A percentile compares a stretch with the other conserved stretches of the same genome.
phyloP scores from a whole-genome alignment of 2,888 invertebrate genomes.

The Leptinotarsa rubiginosa region DNA sequence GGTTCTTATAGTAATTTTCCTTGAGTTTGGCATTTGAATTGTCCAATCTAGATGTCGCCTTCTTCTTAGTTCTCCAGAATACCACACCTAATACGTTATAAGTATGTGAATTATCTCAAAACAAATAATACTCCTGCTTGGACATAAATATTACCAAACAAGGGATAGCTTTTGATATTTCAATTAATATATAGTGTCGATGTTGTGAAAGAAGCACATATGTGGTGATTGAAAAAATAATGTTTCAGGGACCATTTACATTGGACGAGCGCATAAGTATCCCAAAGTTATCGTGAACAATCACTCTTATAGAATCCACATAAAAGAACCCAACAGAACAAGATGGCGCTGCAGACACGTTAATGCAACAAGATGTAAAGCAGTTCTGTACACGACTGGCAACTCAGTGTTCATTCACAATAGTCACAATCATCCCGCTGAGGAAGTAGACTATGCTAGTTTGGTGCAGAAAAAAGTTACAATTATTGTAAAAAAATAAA shows the following conservation, averaged over 20 bases:
- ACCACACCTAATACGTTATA: too few relatives aligned
- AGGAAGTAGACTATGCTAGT: slow-evolving; percentile 26
- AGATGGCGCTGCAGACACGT: slow-evolving; percentile 52
- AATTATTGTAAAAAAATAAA: slow-evolving; percentile 27
- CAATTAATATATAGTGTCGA: too few relatives aligned
- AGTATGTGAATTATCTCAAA: too few relatives aligned
- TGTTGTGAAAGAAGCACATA: background rate
- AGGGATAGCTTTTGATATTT: too few relatives aligned
- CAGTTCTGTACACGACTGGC: slow-evolving; percentile 46
- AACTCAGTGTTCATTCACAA: slow-evolving; percentile 47
- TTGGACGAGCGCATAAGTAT: slow-evolving; percentile 49
- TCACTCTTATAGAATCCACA: slow-evolving; percentile 50
- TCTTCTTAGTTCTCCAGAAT: too few relatives aligned
- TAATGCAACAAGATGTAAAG: slow-evolving; percentile 49
- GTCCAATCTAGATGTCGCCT: too few relatives aligned
- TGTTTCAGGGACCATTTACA: slow-evolving; percentile 42
- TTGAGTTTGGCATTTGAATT: too few relatives aligned
- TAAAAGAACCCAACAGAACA: slow-evolving; percentile 43
- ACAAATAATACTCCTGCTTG: too few relatives aligned
- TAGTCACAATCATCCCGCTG: slow-evolving; percentile 49
- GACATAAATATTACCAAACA: too few relatives aligned
- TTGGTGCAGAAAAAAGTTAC: slow-evolving; percentile 35
- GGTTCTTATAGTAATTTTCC: too few relatives aligned
- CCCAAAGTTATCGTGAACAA: slow-evolving; percentile 52
- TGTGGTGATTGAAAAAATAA: slow-evolving; percentile 26